Evolutionary conservation across 2,888 invertebrate species (phyloP), one percentile per base, ranked within the genome.

Genomic region (Drosophila meridionalis): DNA sequence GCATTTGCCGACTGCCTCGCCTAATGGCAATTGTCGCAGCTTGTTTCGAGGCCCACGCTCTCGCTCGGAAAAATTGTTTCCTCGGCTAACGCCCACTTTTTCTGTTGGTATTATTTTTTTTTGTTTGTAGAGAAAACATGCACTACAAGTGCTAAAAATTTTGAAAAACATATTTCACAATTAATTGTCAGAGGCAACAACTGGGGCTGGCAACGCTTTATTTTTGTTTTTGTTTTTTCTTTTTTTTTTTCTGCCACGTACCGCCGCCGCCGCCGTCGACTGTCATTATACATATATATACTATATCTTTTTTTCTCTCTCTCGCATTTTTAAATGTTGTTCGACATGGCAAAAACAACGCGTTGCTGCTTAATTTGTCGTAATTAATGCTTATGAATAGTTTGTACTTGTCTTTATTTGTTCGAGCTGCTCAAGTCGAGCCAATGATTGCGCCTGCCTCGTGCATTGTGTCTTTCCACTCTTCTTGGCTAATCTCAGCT

Each of bases 371-470:
- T 87, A 89, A 89, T 87, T 87, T 87, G 87, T 89, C 82, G 81
- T 87, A 89, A 87, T 89, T 89, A 89, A 89, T 89, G 89, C 83
- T 87, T 87, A 87, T 87, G 87, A 87, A 87, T 84, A 84, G 82
- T 88, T 85, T 81, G 81, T 88, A 85, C 86, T 87, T 88, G 84
- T 84, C 88, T 80, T 80, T 74, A 89, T 85, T 86, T 89, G 89
- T 89, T 81, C 72, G 70, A 62, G 74, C 55, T 61, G 47, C 64
- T 64, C 30, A 63, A 58, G 48, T 57, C 20, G 63, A 57, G 45
- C 61, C 67, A 66, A 55, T 56, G 67, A 56, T 55, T 66, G 65
- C 43, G 65, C 40, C 42, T 30, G 56, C 30, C 56, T 6, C 28
- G 12, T 28, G 38, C 57, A 56, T 38, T 42, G 43, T 43, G 32